These are phyloP conservation scores for Urophycis tenuis DNA, from an alignment of 2,797 vertebrate genomes.

Conservation along the genomic window DNA sequence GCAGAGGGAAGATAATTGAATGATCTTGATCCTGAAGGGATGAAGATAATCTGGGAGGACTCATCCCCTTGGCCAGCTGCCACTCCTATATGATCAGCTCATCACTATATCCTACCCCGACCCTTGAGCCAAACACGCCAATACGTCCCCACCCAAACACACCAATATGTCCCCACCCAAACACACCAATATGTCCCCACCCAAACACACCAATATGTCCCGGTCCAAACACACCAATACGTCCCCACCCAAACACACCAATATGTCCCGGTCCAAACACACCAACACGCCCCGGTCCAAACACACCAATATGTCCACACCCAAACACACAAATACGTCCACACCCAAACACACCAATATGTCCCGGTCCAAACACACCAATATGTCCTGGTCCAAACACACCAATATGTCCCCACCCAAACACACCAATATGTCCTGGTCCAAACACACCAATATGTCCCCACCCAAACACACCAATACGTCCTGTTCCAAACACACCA, in stretches of 20 bases:
- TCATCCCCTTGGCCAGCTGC: not conserved
- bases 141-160: too few relatives aligned
- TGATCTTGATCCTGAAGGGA: not conserved
- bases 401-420: not conserved
- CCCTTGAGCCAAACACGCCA: not conserved
- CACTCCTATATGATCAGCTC: conserved; percentile 3
- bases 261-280: not conserved
- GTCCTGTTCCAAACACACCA: too few relatives aligned
- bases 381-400: too few relatives aligned
- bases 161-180: not conserved
- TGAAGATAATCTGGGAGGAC: not conserved
- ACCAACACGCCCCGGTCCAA: conserved; percentile 21
- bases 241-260: not conserved
- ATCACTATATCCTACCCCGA: not conserved
- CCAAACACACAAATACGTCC: not conserved
- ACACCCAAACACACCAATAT: not conserved
- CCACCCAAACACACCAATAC: not conserved
- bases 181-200: conserved; percentile 22
- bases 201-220: too few relatives aligned
- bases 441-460: not conserved
- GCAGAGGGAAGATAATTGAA: not conserved
- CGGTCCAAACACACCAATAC: not conserved
- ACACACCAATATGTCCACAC: not conserved
- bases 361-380: not conserved
- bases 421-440: not conserved